Conservation (phyloP, 2,888 invertebrate species). For the Andrena minutula region DNA sequence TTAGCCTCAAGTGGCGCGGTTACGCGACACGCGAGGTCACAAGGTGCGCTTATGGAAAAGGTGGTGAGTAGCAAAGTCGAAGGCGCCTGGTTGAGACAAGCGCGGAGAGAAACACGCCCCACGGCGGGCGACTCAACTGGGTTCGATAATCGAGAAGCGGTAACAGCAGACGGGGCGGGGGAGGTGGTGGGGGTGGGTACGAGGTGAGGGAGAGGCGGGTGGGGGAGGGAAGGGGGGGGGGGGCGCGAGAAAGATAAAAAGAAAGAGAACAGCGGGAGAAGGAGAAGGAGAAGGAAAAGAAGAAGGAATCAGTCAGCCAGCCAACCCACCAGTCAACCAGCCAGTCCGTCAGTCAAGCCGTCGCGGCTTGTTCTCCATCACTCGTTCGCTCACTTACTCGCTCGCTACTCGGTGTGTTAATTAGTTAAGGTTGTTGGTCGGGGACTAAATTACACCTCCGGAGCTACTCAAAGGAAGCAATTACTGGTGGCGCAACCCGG, state of each 20-base stretch:
- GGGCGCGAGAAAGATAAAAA: constrained; percentile 5
- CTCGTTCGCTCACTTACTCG: constrained; percentile 80
- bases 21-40: constrained; percentile 67
- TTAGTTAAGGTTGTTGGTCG: constrained; percentile 86
- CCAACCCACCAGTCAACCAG: constrained; percentile 71
- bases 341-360: constrained; percentile 75
- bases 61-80: constrained; percentile 64
- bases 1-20: constrained; percentile 63
- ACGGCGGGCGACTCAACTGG: constrained; percentile 56
- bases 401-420: constrained; percentile 85
- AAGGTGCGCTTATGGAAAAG: constrained; percentile 59
- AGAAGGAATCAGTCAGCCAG: constrained; percentile 71
- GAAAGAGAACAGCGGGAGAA: not conserved
- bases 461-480: constrained; percentile 86
- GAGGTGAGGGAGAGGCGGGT: constrained; percentile 6
- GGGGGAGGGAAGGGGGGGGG: not conserved
- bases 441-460: constrained; percentile 86
- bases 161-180: not conserved
- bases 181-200: not conserved
- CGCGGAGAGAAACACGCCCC: constrained; percentile 50
- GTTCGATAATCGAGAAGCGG: constrained; percentile 67
- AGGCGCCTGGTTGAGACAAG: constrained; percentile 66
- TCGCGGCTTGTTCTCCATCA: constrained; percentile 78
- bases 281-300: constrained; percentile 42
- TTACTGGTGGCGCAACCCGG: constrained; percentile 84